These are phyloP conservation scores for Rhaphigaster nebulosa DNA, from an alignment of 2,888 invertebrate genomes.

Conservation along the genomic window DNA sequence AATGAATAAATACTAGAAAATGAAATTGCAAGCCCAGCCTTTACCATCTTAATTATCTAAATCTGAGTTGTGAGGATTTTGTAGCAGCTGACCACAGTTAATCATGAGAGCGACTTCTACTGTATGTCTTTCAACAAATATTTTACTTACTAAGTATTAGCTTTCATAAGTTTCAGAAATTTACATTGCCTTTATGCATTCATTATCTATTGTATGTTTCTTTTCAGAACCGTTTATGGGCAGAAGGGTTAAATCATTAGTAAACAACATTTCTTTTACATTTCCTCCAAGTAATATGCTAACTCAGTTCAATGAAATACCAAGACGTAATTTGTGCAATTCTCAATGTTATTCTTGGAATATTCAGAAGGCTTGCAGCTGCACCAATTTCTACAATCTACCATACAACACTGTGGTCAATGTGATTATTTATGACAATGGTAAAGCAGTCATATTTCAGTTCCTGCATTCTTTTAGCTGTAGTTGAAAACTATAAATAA, in stretches of 20 bases:
- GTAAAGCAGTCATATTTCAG: neutral
- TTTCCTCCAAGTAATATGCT: conserved; percentile 43
- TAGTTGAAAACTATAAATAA: neutral
- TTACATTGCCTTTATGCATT: neutral
- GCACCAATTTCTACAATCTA: conserved; percentile 78
- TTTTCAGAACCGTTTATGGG: conserved; percentile 67
- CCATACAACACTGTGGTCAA: conserved; percentile 79
- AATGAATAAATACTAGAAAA: too few species aligned
- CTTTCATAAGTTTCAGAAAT: neutral
- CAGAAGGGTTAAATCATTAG: conserved; percentile 61
- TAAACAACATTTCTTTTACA: conserved; percentile 48
- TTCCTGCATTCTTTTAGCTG: neutral
- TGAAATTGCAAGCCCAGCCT: too few species aligned
- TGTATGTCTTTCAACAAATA: too few species aligned
- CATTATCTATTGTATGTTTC: neutral
- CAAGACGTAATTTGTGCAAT: conserved; percentile 70
- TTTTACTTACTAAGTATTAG: too few species aligned
- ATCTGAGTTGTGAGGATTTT: too few species aligned
- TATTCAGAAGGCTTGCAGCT: conserved; percentile 72
- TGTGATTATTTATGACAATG: conserved; percentile 70
- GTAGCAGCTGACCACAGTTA: too few species aligned
- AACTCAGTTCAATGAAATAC: conserved; percentile 68
- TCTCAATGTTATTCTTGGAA: conserved; percentile 52
- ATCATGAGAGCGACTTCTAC: too few species aligned
- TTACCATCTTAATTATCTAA: too few species aligned